Base-by-base conservation (phyloP, 2,113 vertebrate species). In the Daubentonia madagascariensis region DNA sequence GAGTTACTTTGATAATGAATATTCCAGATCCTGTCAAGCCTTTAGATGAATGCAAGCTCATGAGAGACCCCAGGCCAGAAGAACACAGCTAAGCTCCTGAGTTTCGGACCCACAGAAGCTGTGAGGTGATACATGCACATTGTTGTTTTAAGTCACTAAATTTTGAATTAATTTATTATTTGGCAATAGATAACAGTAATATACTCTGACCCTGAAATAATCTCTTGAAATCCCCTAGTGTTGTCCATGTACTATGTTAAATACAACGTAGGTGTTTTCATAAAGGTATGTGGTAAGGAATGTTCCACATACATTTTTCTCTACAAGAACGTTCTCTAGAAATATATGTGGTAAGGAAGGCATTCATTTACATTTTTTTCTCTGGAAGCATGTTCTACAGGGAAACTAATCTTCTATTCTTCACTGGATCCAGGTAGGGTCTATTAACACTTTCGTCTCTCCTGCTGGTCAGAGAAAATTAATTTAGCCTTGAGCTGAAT, bases 381-480 rank as follows among this genome's bases (percentile, higher is more conserved):
- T 9, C 57, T 52, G 17, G n/a, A 70, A 93, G 14, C 81, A 61
- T n/a, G 9, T 50, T 94, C 48, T 78, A 54, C 20, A 22, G 23
- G 40, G n/a, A 35, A 94, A 48, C 30, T 65, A 65, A 28, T 59
- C 20, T 91, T 92, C 23, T 18, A 59, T 52, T 17, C 73, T 3
- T 89, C 40, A 78, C 3, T 35, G 54, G 23, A 70, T 70, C 63
- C 52, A 75, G 43, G 35, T 45, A 76, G 48, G 54, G 30, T 5
- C 13, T 68, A 76, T 43, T 14, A 72, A 94, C 43, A 93, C n/a
- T 96, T 96, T 91, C 1, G 3, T 94, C 32, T 91, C 30, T 85
- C 52, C 37, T 89, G 20, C 85, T 96, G 78, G 59, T 79, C 43
- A 92, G 61, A 95, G 57, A 97, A 96, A 97, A 93, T 79, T n/a